Evolutionary conservation across 2,797 vertebrate genomes (phyloP).

Genomic region (Dicrostonyx torquatus): DNA sequence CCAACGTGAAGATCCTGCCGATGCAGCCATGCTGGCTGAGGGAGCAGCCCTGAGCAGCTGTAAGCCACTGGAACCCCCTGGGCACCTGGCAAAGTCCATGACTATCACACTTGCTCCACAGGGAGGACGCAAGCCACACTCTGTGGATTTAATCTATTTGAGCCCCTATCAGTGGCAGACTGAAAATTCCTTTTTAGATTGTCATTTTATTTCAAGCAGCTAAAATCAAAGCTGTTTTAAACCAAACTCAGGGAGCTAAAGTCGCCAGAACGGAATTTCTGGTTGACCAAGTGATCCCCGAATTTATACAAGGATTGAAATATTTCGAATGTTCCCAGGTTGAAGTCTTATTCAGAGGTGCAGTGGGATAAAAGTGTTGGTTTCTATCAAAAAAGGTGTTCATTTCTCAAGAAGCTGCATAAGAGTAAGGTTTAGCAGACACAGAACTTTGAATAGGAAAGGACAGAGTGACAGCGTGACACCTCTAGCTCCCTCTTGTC

Average conservation of each 20-base stretch:
- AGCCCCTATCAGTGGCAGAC: conserved; percentile 46
- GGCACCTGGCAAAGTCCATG: conserved; percentile 46
- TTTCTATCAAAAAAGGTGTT: conserved; percentile 33
- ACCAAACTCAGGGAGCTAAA: background rate
- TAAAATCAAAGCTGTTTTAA: conserved; percentile 61
- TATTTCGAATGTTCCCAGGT: conserved; percentile 21
- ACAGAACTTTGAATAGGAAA: background rate
- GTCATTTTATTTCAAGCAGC: conserved; percentile 55
- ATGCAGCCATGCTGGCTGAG: background rate
- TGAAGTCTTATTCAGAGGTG: background rate
- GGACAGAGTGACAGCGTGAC: background rate
- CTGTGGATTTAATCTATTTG: conserved; percentile 65
- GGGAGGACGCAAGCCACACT: conserved; percentile 19
- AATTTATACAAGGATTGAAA: background rate
- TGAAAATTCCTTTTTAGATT: conserved; percentile 63
- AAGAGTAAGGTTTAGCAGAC: conserved; percentile 23
- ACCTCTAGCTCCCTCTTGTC: background rate
- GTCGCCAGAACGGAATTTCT: conserved; percentile 27
- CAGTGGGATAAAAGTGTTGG: background rate
- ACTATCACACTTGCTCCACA: background rate
- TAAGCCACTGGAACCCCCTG: conserved; percentile 57
- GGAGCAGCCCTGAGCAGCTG: background rate
- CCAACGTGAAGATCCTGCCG: background rate
- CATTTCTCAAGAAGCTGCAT: background rate
- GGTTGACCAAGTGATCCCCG: background rate